Evolutionary conservation across 2,888 invertebrate species (phyloP), one percentile per base, ranked within the genome.

Genomic region (Lasioglossum figueresi): DNA sequence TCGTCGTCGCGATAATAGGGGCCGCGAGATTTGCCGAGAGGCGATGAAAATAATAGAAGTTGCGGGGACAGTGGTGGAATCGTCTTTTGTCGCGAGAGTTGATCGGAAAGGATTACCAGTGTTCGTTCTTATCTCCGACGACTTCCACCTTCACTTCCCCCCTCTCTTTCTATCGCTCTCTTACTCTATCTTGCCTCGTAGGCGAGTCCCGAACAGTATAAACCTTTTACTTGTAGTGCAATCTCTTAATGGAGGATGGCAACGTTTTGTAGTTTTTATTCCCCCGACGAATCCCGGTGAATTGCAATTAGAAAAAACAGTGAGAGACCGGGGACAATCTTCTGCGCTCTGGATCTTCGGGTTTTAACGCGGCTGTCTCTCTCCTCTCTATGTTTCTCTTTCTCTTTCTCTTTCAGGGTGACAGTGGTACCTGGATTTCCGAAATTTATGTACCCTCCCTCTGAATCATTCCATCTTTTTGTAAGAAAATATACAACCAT

Each of bases 161-260:
- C 45, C 1, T 2, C 45, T 19, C 19, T 48, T 6, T 23, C 19
- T 16, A n/a, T n/a, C n/a, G n/a, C 45, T 45, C 48, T 52, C 19
- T 8, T 8, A 4, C 48, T 52, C 48, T 52, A 6, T 52, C 23
- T 52, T 52, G 10, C 66, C 19, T 34, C 2, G 34, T 31, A 31
- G 66, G 14, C 59, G 59, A 59, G 14, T 10, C 1, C 27, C 59
- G 34, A 40, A 68, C 34, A 34, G 73, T 52, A 31, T 52, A 52
- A 73, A 73, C 48, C 73, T 73, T 73, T 73, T 34, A 34, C 73
- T 52, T 63, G 74, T 45, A 6, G 76, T 43, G 76, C 27, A 76
- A 76, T 76, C 76, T 59, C 63, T 73, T 52, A 73, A 73, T 52
- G 73, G 73, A 73, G 48, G 45, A 14, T 34, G 52, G 52, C 52